These are phyloP conservation scores for Pterostichus niger DNA, from an alignment of 2,888 invertebrate genomes.

Conservation along the genomic window DNA sequence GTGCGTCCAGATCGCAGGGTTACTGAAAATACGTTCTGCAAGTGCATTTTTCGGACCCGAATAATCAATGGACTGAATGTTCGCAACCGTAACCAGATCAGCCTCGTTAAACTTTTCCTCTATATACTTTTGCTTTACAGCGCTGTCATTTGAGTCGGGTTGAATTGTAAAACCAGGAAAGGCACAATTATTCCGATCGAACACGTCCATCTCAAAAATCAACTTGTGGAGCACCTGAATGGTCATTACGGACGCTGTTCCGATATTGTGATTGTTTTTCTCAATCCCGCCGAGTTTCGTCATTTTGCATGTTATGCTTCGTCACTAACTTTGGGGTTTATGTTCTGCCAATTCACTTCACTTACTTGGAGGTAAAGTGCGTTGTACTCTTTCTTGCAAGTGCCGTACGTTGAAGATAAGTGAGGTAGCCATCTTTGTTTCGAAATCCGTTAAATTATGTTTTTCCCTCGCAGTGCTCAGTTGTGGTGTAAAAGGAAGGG, in stretches of 20 bases:
- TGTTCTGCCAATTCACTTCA: no score
- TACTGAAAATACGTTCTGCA: not conserved
- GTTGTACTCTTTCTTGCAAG: not conserved
- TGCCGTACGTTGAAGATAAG: not conserved
- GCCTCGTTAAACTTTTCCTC: not conserved
- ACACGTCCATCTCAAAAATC: constrained; percentile 29
- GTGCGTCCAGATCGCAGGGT: no score
- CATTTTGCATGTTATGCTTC: not conserved
- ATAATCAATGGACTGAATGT: constrained; percentile 7
- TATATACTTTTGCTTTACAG: constrained; percentile 13
- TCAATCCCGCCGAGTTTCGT: constrained; percentile 1
- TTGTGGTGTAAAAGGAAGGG: not conserved
- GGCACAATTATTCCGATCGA: constrained; percentile 12
- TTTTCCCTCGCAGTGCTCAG: constrained; percentile 12
- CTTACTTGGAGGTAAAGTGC: not conserved
- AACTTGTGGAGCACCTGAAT: constrained; percentile 42
- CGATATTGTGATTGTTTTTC: constrained; percentile 15
- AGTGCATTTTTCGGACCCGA: constrained; percentile 8
- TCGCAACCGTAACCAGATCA: constrained; percentile 28
- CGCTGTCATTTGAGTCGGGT: constrained; percentile 34
- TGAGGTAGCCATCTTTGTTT: not conserved
- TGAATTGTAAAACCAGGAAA: constrained; percentile 42
- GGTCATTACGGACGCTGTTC: constrained; percentile 27
- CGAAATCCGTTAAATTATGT: constrained; percentile 8
- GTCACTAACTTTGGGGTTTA: no score